Evolutionary conservation across 2,797 vertebrate species (phyloP).

Genomic region (Euphonia xanthogaster): DNA sequence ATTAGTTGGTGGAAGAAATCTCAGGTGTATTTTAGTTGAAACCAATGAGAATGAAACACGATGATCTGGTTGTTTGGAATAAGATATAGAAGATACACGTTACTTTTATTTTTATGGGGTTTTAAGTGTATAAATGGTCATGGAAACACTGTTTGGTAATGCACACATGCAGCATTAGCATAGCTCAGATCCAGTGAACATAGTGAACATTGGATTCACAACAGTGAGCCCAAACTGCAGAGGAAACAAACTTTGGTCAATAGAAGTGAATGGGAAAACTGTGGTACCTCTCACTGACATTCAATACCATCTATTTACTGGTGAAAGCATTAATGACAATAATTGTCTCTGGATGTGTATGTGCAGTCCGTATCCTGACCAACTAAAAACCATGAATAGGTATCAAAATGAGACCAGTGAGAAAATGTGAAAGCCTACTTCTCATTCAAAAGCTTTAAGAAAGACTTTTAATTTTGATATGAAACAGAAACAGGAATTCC

Average conservation of each 20-base stretch:
- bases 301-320: background rate
- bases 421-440: background rate
- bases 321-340: background rate
- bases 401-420: background rate
- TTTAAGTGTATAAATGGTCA: background rate
- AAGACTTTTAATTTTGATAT: background rate
- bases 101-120: background rate
- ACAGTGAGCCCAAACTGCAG: fast-evolving
- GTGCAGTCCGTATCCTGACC: background rate
- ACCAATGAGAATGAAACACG: background rate
- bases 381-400: background rate
- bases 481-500: background rate
- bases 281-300: background rate
- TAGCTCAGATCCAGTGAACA: background rate
- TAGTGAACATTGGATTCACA: background rate
- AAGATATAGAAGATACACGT: background rate
- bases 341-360: background rate
- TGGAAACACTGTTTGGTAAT: background rate
- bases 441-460: background rate
- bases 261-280: background rate
- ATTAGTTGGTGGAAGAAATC: background rate
- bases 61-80: background rate
- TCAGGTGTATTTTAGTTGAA: background rate
- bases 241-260: background rate
- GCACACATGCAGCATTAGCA: background rate